Percentiles rank a stretch among this genome's conserved stretches.
These are phyloP conservation scores for Cariama cristata DNA, from an alignment of 2,113 vertebrate species.

Conservation along the genomic window DNA sequence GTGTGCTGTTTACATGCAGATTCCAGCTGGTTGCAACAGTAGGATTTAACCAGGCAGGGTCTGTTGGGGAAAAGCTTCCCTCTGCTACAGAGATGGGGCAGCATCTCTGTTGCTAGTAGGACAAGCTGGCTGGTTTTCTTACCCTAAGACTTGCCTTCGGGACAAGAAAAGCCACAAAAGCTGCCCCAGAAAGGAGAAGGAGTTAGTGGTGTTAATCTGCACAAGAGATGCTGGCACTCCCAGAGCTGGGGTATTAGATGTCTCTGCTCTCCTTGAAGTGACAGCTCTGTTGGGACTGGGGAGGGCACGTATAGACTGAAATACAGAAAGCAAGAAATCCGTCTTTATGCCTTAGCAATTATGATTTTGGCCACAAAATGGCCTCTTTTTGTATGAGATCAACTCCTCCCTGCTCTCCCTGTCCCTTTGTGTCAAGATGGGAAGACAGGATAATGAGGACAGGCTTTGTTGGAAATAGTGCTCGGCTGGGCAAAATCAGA, in stretches of 20 bases:
- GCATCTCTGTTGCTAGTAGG: not conserved
- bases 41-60: not conserved
- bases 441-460: not conserved
- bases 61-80: not conserved
- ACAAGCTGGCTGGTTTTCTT: not conserved
- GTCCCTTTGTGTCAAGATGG: not conserved
- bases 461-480: not conserved
- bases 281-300: not conserved
- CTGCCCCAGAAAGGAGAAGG: not conserved
- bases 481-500: not conserved
- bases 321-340: not conserved
- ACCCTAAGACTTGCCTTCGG: not conserved
- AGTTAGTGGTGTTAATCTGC: not conserved
- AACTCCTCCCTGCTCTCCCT: not conserved
- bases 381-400: not conserved
- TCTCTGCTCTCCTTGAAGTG: not conserved
- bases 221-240: not conserved
- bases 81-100: not conserved
- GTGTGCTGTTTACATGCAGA: slow-evolving; percentile 6
- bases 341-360: not conserved
- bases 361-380: not conserved
- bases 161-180: not conserved
- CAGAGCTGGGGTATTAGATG: not conserved
- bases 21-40: slow-evolving; percentile 30
- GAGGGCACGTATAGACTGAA: not conserved